These are phyloP conservation scores for Lasioglossum zephyrum DNA, from an alignment of 2,888 invertebrate genomes.

Conservation along the genomic window DNA sequence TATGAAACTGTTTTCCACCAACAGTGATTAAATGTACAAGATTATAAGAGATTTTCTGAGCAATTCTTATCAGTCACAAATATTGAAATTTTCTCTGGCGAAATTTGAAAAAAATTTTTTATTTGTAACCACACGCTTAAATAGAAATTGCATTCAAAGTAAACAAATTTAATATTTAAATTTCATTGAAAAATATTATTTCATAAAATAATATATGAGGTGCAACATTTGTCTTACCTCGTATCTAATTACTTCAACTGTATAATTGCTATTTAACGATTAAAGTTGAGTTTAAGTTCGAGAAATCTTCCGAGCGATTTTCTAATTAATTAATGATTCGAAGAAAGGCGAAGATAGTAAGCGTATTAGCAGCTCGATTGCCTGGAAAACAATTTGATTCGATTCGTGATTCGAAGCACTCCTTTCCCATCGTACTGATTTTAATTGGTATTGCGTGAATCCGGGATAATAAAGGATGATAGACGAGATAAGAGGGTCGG, in stretches of 20 bases:
- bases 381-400: slow-evolving; percentile 16
- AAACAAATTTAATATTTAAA: background rate
- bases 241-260: background rate
- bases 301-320: background rate
- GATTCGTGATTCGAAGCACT: slow-evolving; percentile 2
- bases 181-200: background rate
- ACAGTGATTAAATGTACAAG: background rate
- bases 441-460: slow-evolving; percentile 54
- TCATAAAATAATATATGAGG: background rate
- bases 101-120: background rate
- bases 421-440: slow-evolving; percentile 25
- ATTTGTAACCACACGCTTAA: background rate
- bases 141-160: background rate
- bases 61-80: background rate
- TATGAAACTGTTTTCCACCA: background rate
- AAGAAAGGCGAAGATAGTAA: background rate
- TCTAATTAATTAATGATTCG: background rate
- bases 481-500: slow-evolving; percentile 47
- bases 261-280: background rate
- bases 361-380: slow-evolving; percentile 5
- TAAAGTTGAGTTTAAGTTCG: background rate
- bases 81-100: background rate
- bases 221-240: background rate
- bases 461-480: slow-evolving; percentile 47
- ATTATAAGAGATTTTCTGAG: background rate